Conservation (phyloP, 1,140 invertebrate genomes). For the Danaus plexippus region DNA sequence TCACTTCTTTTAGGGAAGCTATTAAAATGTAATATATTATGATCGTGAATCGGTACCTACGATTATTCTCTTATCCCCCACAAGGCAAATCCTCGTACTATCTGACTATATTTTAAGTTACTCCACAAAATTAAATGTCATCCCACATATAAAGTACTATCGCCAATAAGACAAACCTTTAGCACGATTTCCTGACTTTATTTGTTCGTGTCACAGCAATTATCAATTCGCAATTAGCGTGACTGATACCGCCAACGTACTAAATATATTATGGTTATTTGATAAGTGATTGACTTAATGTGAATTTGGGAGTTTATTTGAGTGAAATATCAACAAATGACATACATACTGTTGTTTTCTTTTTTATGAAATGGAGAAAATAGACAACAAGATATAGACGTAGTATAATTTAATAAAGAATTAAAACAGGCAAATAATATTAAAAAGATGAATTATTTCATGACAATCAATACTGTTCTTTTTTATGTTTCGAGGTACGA, state of each 20-base stretch:
- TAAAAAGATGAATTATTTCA: too few relatives aligned
- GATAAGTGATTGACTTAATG: too few relatives aligned
- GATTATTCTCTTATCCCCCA: slow-evolving; percentile 47
- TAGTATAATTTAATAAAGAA: too few relatives aligned
- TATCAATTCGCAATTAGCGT: slow-evolving; percentile 45
- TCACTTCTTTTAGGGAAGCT: slow-evolving; percentile 50
- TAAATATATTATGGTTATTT: slow-evolving; percentile 18
- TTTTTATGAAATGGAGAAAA: too few relatives aligned
- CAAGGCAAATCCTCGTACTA: slow-evolving; percentile 24
- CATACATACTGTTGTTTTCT: too few relatives aligned
- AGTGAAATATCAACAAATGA: too few relatives aligned
- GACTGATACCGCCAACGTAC: slow-evolving; percentile 24
- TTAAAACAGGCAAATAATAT: too few relatives aligned
- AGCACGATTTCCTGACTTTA: slow-evolving; percentile 35
- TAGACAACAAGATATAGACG: too few relatives aligned
- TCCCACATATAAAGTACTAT: slow-evolving; percentile 46
- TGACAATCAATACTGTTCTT: too few relatives aligned
- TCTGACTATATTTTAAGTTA: slow-evolving; percentile 38
- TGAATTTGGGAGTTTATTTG: too few relatives aligned
- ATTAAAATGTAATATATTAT: slow-evolving; percentile 50
- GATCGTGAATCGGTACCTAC: slow-evolving; percentile 12
- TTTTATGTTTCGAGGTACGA: too few relatives aligned
- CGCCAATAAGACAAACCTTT: slow-evolving; percentile 29
- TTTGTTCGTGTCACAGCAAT: slow-evolving; percentile 40
- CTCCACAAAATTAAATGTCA: slow-evolving; percentile 39